Percentiles rank a stretch among this genome's conserved stretches.
These are phyloP conservation scores for Epinotia brunnichana DNA, from an alignment of 2,888 invertebrate genomes.

Conservation along the genomic window DNA sequence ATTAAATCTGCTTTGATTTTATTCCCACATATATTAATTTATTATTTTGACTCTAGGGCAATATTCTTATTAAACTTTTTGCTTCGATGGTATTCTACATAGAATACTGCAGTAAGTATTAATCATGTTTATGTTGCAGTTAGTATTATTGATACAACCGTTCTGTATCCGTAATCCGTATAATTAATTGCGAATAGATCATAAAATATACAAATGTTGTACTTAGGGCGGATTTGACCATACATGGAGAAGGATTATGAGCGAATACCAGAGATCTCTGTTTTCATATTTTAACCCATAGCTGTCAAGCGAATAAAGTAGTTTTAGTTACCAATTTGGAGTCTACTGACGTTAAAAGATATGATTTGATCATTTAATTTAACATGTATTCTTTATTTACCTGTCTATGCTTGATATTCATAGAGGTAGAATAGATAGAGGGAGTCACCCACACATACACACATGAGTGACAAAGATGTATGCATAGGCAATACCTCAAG, in stretches of 20 bases:
- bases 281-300: too few species aligned
- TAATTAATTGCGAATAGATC: not conserved
- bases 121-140: constrained; percentile 6
- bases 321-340: not conserved
- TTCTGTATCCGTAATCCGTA: not conserved
- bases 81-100: not conserved
- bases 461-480: too few species aligned
- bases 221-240: too few species aligned
- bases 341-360: not conserved
- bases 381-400: not conserved
- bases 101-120: not conserved
- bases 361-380: not conserved
- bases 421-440: too few species aligned
- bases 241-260: too few species aligned
- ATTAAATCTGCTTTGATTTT: not conserved
- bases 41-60: too few species aligned
- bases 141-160: constrained; percentile 6
- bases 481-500: too few species aligned
- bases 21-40: too few species aligned
- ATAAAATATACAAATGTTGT: not conserved
- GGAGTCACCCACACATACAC: too few species aligned
- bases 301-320: not conserved
- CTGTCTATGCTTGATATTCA: too few species aligned
- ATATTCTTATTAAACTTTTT: too few species aligned
- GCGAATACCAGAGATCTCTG: too few species aligned